Conservation (phyloP, 2,113 vertebrate genomes). For the Cynocephalus volans region DNA sequence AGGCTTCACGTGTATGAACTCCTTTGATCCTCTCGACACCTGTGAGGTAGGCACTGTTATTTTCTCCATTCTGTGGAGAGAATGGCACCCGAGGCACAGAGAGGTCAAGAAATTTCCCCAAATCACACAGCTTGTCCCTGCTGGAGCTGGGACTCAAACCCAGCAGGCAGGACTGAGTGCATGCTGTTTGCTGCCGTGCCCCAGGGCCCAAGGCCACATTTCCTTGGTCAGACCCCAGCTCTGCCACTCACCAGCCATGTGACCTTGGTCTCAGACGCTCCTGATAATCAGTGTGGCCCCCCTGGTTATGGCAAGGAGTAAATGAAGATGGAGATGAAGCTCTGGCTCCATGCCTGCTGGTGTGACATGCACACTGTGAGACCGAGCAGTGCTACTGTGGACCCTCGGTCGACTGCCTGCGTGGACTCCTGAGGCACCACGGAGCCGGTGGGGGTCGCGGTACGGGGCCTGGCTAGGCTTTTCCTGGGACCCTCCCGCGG, state of each 20-base stretch:
- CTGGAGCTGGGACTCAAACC: background rate
- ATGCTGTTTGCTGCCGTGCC: accelerated
- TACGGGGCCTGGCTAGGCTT: background rate
- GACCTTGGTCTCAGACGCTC: background rate
- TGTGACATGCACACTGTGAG: background rate
- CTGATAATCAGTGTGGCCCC: too few relatives aligned
- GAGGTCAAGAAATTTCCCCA: background rate
- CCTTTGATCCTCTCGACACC: accelerated
- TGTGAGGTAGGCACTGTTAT: accelerated
- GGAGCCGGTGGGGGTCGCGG: background rate
- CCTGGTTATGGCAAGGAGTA: accelerated
- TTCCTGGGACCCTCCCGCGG: background rate
- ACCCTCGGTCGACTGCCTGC: background rate
- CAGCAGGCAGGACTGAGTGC: too few relatives aligned
- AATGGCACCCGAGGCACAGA: background rate
- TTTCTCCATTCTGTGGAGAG: background rate
- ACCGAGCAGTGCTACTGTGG: background rate
- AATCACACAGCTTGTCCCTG: accelerated
- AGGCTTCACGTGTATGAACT: background rate
- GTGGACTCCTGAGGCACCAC: background rate
- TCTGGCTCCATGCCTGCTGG: accelerated
- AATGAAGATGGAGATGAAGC: background rate
- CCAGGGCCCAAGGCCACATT: too few relatives aligned
- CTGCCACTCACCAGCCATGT: background rate
- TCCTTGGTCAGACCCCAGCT: background rate